Base-by-base conservation (phyloP, 2,888 invertebrate genomes). In the Chymomyza procnemis region DNA sequence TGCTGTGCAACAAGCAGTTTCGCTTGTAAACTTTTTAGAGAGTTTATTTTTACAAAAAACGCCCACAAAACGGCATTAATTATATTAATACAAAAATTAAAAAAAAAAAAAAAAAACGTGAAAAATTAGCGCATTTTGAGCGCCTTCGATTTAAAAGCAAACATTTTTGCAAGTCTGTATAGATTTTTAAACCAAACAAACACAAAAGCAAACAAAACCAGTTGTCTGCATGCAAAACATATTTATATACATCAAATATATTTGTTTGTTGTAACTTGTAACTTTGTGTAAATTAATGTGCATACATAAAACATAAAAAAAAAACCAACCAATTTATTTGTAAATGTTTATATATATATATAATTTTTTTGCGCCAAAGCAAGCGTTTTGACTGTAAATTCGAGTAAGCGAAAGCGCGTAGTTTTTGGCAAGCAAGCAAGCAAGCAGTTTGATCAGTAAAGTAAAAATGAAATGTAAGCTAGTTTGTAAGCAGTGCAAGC, bases 371-470 rank as follows among this genome's bases (percentile, higher is more conserved):
- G 54, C 54, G 19, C 14, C 14, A 54, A 22, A 54, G 54, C 54
- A 54, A 54, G 21, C 54, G 21, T 54, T 73, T 74, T 62, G 73
- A 73, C 74, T 73, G 73, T 73, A 73, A 69, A 73, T 71, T 71
- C n/a, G 50, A 65, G 59, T n/a, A 60, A 57, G 62, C 57, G 47
- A 68, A 66, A 30, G 34, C 22, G 41, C 14, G 54, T 48, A n/a
- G n/a, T n/a, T n/a, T 61, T 50, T 48, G 14, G n/a, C 22, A 34
- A 22, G 19, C 12, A 59, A 22, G 19, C 12, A 59, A 34, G 26
- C 34, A 41, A 41, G 12, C 34, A 41, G 34, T 41, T 41, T 41
- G 34, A 41, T 41, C 34, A 41, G 12, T 12, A 41, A 18, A 54
- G 54, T 54, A 54, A 21, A 50, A 50, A 41, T 41, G 34, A 41